phyloP scores from a whole-genome alignment of 2,888 invertebrate genomes.

The Cataglyphis cursor region DNA sequence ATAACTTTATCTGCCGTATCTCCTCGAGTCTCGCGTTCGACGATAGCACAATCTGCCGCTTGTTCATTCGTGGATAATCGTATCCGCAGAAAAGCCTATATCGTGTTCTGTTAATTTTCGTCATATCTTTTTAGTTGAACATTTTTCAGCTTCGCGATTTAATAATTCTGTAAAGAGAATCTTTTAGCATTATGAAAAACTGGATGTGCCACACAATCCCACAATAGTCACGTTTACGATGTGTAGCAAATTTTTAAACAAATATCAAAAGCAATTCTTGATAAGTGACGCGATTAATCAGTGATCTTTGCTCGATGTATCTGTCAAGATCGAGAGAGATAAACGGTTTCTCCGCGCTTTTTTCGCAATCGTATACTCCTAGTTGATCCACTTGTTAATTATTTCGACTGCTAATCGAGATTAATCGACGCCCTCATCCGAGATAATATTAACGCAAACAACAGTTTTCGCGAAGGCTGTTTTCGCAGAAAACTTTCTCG shows the following conservation, averaged over 20 bases:
- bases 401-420: constrained; percentile 14
- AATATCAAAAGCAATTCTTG: not conserved
- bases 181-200: not conserved
- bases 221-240: constrained; percentile 7
- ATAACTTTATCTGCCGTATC: constrained; percentile 55
- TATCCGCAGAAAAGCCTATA: not conserved
- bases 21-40: constrained; percentile 20
- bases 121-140: not conserved
- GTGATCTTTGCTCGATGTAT: not conserved
- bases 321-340: not conserved
- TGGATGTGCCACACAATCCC: not conserved
- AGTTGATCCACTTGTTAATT: not conserved
- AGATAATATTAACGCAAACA: not conserved
- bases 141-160: too few relatives aligned
- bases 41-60: constrained; percentile 58
- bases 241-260: not conserved
- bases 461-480: not conserved
- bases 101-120: not conserved
- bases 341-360: not conserved
- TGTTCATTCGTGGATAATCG: not conserved
- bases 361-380: not conserved
- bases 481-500: constrained; percentile 17
- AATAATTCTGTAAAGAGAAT: not conserved
- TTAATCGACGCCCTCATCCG: not conserved
- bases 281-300: not conserved